Percentiles rank a stretch among this genome's conserved stretches.
Evolutionary conservation across 2,113 vertebrate genomes (phyloP).

Genomic region (Cyprichromis sp.): DNA sequence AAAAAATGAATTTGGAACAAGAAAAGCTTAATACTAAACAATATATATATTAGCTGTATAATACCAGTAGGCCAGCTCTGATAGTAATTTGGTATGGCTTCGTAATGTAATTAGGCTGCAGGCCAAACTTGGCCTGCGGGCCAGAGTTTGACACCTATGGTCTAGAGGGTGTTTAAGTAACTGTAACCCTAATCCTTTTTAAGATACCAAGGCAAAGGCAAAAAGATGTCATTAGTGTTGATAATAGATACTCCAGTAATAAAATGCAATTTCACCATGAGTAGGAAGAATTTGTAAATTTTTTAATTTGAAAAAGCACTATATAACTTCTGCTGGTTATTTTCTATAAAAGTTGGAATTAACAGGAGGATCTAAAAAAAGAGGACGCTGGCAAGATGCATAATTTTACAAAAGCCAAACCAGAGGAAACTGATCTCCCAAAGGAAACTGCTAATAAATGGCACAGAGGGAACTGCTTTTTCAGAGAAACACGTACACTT

Average conservation of each 20-base stretch:
- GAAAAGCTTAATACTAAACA: no score
- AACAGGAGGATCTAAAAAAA: background rate
- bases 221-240: background rate
- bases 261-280: background rate
- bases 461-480: background rate
- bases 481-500: background rate
- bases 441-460: background rate
- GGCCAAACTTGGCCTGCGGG: no score
- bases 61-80: no score
- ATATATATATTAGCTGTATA: no score
- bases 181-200: background rate
- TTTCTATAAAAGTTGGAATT: background rate
- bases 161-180: background rate
- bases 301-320: background rate
- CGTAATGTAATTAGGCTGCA: no score
- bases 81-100: no score
- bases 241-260: background rate
- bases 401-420: background rate
- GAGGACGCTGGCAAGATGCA: background rate
- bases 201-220: background rate
- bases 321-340: background rate
- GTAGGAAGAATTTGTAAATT: background rate
- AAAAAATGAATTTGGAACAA: no score
- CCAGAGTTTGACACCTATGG: no score
- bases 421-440: accelerated